A percentile compares a stretch with the other conserved stretches of the same genome.
Conservation (phyloP, 2,888 invertebrate species). For the Diaphora mendica region DNA sequence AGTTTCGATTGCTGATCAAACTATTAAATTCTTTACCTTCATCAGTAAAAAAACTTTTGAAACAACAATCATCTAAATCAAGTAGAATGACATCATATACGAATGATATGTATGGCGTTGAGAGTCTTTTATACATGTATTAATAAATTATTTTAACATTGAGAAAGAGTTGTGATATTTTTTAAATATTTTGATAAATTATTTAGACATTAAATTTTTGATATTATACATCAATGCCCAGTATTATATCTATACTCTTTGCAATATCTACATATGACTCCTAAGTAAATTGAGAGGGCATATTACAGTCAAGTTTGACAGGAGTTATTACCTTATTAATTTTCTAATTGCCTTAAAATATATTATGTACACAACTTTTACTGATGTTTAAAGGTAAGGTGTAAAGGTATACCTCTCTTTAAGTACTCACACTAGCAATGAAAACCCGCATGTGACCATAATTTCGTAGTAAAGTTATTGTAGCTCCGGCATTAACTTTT, state of each 20-base stretch:
- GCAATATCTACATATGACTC: background rate
- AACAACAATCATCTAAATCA: background rate
- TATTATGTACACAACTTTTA: background rate
- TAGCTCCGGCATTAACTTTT: constrained; percentile 51
- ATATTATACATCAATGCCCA: background rate
- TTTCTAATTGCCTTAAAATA: too few relatives aligned
- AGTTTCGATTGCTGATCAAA: too few relatives aligned
- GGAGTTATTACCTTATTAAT: background rate
- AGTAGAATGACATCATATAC: background rate
- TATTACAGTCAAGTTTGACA: background rate
- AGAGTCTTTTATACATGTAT: background rate
- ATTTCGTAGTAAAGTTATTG: constrained; percentile 50
- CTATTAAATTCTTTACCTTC: background rate
- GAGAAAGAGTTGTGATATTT: too few relatives aligned
- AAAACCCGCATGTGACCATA: constrained; percentile 45
- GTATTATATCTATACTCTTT: background rate
- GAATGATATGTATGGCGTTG: background rate
- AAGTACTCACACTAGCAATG: constrained; percentile 43
- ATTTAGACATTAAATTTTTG: background rate
- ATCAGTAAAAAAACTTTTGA: background rate
- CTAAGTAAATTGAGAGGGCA: background rate
- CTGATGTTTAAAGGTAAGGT: background rate
- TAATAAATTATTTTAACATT: too few relatives aligned
- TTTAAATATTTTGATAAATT: too few relatives aligned
- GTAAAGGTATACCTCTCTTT: constrained; percentile 28